A percentile compares a stretch with the other conserved stretches of the same genome.
phyloP scores from a whole-genome alignment of 2,888 invertebrate genomes.

The Luperina nickerlii region DNA sequence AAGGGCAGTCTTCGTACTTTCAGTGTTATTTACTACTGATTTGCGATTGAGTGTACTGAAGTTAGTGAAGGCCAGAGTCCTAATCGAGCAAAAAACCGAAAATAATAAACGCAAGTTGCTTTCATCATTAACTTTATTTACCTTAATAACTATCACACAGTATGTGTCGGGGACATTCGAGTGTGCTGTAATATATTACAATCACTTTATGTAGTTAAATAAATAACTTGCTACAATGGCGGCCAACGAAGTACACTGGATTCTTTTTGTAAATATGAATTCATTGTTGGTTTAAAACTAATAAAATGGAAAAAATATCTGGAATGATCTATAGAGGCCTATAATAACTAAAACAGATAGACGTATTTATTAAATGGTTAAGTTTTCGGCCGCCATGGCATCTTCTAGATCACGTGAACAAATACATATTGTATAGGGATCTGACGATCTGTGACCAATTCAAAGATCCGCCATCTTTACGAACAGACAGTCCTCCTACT shows the following conservation, averaged over 20 bases:
- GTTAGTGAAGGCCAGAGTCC: too few species aligned
- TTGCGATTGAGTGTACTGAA: not conserved
- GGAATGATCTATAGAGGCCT: constrained; percentile 31
- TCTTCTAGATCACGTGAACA: constrained; percentile 2
- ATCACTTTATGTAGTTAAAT: constrained; percentile 12
- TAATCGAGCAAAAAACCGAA: not conserved
- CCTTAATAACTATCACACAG: constrained; percentile 45
- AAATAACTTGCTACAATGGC: constrained; percentile 15
- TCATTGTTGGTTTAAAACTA: not conserved
- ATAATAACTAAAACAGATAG: not conserved
- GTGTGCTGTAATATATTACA: constrained; percentile 35
- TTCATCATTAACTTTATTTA: constrained; percentile 52
- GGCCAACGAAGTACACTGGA: constrained; percentile 5
- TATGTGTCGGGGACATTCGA: constrained; percentile 44
- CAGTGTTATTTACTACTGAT: not conserved
- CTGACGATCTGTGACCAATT: not conserved
- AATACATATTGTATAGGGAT: not conserved
- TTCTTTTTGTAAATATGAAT: not conserved
- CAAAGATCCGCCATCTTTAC: constrained; percentile 5
- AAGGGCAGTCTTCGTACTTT: not conserved
- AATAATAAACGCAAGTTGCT: constrained; percentile 7
- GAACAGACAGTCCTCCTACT: not conserved
- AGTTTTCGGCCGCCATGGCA: constrained; percentile 4
- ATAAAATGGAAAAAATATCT: constrained; percentile 16
- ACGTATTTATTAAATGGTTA: not conserved